These are phyloP conservation scores for Amblyopsis hoosieri DNA, from an alignment of 2,797 vertebrate genomes.

Conservation along the genomic window DNA sequence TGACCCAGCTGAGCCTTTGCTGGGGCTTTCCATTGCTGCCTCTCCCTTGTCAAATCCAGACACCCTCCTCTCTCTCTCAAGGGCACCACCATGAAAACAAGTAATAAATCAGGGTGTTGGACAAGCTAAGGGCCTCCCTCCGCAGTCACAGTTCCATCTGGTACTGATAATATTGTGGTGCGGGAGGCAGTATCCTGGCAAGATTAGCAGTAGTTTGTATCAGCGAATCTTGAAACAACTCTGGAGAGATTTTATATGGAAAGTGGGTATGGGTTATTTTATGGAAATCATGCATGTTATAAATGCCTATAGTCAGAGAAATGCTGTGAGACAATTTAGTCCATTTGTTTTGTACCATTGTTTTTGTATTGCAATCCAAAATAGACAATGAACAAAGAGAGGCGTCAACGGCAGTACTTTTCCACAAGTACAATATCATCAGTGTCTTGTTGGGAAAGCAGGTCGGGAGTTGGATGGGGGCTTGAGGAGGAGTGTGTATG, in stretches of 20 bases:
- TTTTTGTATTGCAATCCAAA: constrained; percentile 46
- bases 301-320: constrained; percentile 20
- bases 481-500: constrained; percentile 13
- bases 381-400: constrained; percentile 78
- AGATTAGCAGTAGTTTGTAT: not conserved
- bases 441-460: constrained; percentile 57
- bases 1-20: constrained; percentile 18
- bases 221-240: not conserved
- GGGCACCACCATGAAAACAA: constrained; percentile 10
- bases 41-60: constrained; percentile 22
- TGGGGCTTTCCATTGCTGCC: constrained; percentile 4
- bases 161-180: constrained; percentile 2
- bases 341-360: constrained; percentile 46
- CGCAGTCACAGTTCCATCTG: not conserved
- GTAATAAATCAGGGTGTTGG: not conserved
- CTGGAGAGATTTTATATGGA: not conserved
- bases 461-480: constrained; percentile 13
- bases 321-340: constrained; percentile 25
- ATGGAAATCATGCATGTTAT: not conserved
- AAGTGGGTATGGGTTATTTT: not conserved
- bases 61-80: constrained; percentile 1
- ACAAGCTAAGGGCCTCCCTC: not conserved
- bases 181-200: not conserved
- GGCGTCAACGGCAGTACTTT: constrained; percentile 77
- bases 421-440: constrained; percentile 76